These are phyloP conservation scores for Hypocryptadius cinnamomeus DNA, from an alignment of 2,113 vertebrate species.

Conservation along the genomic window DNA sequence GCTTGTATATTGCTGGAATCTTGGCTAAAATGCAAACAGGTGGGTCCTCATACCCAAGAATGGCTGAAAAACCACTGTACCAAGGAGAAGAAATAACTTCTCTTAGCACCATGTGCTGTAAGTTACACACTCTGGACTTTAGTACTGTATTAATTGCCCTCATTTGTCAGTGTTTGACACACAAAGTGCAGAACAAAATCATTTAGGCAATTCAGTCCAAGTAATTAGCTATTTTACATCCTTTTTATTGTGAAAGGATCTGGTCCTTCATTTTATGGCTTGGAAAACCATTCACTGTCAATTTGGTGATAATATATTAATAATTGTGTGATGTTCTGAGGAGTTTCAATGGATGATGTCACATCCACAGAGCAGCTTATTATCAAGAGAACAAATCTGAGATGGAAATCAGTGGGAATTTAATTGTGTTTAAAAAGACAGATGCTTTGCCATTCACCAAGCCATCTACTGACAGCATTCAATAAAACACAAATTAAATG, in stretches of 20 bases:
- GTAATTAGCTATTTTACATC: slow-evolving; percentile 18
- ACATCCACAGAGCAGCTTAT: neutral
- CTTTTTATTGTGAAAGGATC: slow-evolving; percentile 11
- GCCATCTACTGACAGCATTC: neutral
- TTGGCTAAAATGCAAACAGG: neutral
- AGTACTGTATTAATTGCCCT: neutral
- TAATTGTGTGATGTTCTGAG: neutral
- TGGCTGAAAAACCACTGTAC: neutral
- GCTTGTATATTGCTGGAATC: neutral
- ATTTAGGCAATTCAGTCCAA: neutral
- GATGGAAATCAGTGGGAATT: slow-evolving; percentile 7
- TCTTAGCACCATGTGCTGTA: neutral
- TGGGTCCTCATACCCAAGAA: neutral
- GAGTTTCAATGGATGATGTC: slow-evolving; percentile 10
- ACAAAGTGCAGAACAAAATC: slow-evolving; percentile 14
- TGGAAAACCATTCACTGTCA: neutral
- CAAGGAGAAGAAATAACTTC: neutral
- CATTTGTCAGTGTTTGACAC: slow-evolving; percentile 24
- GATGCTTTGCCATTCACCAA: neutral
- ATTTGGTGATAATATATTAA: slow-evolving; percentile 17
- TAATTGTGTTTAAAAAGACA: neutral
- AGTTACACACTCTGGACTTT: neutral
- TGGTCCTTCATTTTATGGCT: neutral
- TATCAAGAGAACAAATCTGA: neutral
- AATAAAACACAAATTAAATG: neutral